Evolutionary conservation across 2,113 vertebrate species (phyloP).

Genomic region (Takifugu bimaculatus): DNA sequence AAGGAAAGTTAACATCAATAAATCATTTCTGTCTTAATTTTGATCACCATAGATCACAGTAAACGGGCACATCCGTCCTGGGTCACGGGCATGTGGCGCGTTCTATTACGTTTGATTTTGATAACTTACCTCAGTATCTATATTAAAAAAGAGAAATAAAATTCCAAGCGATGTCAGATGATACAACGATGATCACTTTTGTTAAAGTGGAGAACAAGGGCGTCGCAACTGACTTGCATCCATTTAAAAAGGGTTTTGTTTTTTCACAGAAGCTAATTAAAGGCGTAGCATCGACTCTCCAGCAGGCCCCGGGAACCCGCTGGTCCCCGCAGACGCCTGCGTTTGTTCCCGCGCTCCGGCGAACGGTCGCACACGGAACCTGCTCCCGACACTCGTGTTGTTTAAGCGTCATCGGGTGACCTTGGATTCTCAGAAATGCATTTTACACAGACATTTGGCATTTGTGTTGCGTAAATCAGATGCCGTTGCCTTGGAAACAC

Average conservation of each 20-base stretch:
- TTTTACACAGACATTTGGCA: no score
- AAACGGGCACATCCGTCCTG: constrained; percentile 20
- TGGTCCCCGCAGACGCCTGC: constrained; percentile 62
- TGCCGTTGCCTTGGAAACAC: constrained; percentile 5
- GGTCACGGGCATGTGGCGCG: no score
- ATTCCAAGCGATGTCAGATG: no score
- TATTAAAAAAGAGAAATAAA: no score
- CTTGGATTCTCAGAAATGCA: no score
- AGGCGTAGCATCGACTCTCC: constrained; percentile 54
- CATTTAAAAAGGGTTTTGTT: neutral
- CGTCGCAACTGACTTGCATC: constrained; percentile 1
- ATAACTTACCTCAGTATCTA: no score
- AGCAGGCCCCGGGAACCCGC: constrained; percentile 51
- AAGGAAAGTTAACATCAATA: constrained; percentile 32
- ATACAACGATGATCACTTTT: no score
- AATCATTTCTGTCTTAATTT: constrained; percentile 29
- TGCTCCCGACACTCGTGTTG: constrained; percentile 41
- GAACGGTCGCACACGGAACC: constrained; percentile 51
- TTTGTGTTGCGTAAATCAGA: neutral
- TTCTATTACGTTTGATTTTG: no score
- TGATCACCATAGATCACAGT: constrained; percentile 32
- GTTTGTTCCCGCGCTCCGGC: constrained; percentile 49
- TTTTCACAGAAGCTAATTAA: constrained; percentile 28
- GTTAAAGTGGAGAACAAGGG: no score
- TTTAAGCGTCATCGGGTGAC: constrained; percentile 17